These are phyloP conservation scores for Melanotaenia pygmaea DNA, from an alignment of 2,797 vertebrate genomes.

Conservation along the genomic window DNA sequence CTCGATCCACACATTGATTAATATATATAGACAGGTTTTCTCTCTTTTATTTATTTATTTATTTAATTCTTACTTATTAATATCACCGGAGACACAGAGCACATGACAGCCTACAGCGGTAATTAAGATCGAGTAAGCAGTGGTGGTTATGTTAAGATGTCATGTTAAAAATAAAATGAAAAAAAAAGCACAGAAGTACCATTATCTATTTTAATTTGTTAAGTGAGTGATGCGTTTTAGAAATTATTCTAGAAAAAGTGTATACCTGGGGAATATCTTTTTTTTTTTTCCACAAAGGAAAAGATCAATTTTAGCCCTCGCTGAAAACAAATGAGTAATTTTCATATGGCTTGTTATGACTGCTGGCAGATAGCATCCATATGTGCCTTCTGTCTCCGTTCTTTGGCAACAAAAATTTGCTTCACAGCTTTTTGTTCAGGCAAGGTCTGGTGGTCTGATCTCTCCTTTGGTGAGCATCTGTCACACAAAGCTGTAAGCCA, in stretches of 20 bases:
- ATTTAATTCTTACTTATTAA: no score
- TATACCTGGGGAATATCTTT: not conserved
- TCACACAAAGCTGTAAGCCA: conserved; percentile 32
- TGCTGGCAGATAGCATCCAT: conserved; percentile 56
- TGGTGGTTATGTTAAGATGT: no score
- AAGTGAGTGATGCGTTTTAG: not conserved
- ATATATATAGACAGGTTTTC: no score
- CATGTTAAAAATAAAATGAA: no score
- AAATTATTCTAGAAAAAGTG: not conserved
- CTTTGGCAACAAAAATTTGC: conserved; percentile 29
- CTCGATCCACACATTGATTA: no score
- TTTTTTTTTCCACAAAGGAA: not conserved
- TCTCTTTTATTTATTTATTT: no score
- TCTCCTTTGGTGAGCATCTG: conserved; percentile 19
- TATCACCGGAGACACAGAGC: no score
- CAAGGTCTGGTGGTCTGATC: conserved; percentile 9
- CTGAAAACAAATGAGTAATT: not conserved
- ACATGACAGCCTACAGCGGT: no score
- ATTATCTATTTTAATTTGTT: not conserved
- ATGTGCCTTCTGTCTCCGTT: conserved; percentile 32
- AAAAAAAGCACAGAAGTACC: no score
- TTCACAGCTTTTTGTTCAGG: conserved; percentile 22
- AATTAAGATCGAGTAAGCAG: no score
- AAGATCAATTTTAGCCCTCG: not conserved
- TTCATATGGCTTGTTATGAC: not conserved